A percentile compares a stretch with the other conserved stretches of the same genome.
These are phyloP conservation scores for Stomatorhinus walkeri DNA, from an alignment of 2,797 vertebrate species.

Conservation along the genomic window DNA sequence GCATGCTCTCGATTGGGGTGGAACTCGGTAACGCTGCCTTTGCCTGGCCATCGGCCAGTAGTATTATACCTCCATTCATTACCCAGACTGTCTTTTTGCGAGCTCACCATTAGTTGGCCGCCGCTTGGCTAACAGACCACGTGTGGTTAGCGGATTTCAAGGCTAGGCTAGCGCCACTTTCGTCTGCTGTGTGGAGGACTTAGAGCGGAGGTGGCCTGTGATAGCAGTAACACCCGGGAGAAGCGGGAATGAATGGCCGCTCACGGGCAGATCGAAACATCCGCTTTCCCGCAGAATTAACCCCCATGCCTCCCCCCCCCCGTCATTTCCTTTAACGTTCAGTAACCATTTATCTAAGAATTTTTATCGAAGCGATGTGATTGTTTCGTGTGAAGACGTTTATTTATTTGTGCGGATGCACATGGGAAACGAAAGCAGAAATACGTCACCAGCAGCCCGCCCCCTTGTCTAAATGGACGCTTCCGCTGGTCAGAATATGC, in stretches of 20 bases:
- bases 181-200: background rate
- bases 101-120: background rate
- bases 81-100: background rate
- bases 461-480: background rate
- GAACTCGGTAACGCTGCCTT: background rate
- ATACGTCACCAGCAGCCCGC: background rate
- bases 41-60: background rate
- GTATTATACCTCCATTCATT: background rate
- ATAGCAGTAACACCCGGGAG: background rate
- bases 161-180: background rate
- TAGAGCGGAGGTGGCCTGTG: background rate
- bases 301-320: background rate
- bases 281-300: background rate
- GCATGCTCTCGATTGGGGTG: background rate
- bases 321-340: background rate
- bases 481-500: background rate
- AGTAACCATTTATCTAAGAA: background rate
- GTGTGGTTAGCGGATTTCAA: background rate
- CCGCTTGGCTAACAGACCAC: background rate
- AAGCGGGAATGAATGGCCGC: conserved; percentile 8
- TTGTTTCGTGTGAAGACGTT: background rate
- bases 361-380: background rate
- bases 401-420: background rate
- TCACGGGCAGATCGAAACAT: background rate
- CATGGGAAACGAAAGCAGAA: background rate